Evolutionary conservation across 2,113 vertebrate species (phyloP), one percentile per base, ranked within the genome.

Genomic region (Prietella phreatophila): DNA sequence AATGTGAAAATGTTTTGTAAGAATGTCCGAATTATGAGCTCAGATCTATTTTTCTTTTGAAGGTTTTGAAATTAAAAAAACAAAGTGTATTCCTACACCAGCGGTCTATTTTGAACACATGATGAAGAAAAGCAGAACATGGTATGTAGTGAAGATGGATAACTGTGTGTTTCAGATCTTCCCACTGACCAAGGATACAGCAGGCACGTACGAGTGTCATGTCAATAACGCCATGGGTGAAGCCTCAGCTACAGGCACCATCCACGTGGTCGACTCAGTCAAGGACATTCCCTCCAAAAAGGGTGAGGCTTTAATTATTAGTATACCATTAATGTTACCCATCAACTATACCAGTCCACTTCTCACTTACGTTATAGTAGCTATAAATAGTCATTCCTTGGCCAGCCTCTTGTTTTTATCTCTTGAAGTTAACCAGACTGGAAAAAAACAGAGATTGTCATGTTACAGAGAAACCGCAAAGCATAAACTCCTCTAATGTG

Each of bases 121-220:
- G 53, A 10, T 8, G 22, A 8, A 27, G 22, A 63, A 63, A 71
- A 19, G 2, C 19, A 22, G 8, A 3, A 17, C 4, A 5, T 36
- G 4, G 11, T 19, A 8, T 1, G 5, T 73, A 2, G 0, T 73
- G 17, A 73, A 39, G 39, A 42, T 13, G 22, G 50, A 79, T 60
- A 73, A 60, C 10, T 53, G n/a, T 84, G 5, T 4, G 81, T 90
- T 87, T 60, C 88, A 99, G 98, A 96, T 99, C 58, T 98, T 96
- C 22, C 98, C 98, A 85, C 93, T 99, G 85, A 97, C 95, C 88
- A 95, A 96, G 89, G 95, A 96, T 0, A 96, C 97, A n/a, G 96
- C 93, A 25, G 98, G 98, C 47, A 95, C 95, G 0, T 99, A 98
- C 0, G 97, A 98, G 89, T 99, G 98, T 89, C 97, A 97, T 0